Conservation (phyloP, 2,113 vertebrate genomes). For the Galemys pyrenaicus region DNA sequence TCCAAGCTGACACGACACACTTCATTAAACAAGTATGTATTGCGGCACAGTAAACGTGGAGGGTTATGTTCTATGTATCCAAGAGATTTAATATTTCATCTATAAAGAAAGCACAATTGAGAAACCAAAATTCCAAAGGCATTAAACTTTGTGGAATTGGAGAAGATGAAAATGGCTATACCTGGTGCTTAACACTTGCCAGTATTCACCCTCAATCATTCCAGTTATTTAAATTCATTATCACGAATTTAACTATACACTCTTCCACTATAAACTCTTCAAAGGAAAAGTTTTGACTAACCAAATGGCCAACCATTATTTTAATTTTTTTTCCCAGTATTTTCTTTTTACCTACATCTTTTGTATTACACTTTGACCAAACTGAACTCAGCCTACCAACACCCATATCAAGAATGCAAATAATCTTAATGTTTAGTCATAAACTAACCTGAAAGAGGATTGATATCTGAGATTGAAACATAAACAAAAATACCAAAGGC, state of each 20-base stretch:
- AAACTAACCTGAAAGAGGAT: background rate
- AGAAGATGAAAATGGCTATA: conserved; percentile 49
- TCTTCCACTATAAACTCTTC: background rate
- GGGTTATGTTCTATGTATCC: conserved; percentile 74
- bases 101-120: conserved; percentile 68
- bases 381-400: background rate
- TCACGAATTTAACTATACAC: conserved; percentile 37
- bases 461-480: conserved; percentile 14
- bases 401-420: background rate
- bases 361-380: background rate
- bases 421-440: conserved; percentile 28
- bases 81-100: conserved; percentile 67
- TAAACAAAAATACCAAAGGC: background rate
- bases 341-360: conserved; percentile 3
- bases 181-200: background rate
- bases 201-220: background rate
- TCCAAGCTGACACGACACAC: conserved; percentile 34
- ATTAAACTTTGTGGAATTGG: conserved; percentile 50
- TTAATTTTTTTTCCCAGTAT: background rate
- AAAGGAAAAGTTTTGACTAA: background rate
- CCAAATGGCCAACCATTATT: background rate
- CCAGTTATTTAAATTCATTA: conserved; percentile 22
- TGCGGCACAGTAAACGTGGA: conserved; percentile 58
- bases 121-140: conserved; percentile 63
- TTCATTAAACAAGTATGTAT: conserved; percentile 64